Evolutionary conservation across 2,888 invertebrate genomes (phyloP), one percentile per base, ranked within the genome.

Genomic region (Lasioglossum zephyrum): DNA sequence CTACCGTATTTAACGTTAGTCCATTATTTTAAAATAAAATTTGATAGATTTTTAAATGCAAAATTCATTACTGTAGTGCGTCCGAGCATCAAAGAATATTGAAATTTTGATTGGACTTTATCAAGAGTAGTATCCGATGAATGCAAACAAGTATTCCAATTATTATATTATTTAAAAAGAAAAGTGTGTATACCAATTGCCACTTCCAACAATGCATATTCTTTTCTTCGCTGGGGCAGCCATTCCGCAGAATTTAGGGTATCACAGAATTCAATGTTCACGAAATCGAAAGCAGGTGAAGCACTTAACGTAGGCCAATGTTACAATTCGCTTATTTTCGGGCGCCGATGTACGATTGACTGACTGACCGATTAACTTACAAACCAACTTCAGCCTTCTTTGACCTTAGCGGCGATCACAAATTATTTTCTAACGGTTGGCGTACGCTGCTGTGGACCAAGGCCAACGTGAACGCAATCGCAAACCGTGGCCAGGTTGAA

Each of bases 151-250:
- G 39, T 60, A 78, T 47, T 73, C 69, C n/a, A 9, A 57, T 80
- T 39, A 26, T 11, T 41, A 16, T 13, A 8, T 8, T 18, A 72
- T 49, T 53, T 73, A 22, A 8, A 22, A 73, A 47, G 47, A 49
- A 73, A n/a, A 36, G 0, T 72, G 31, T 44, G 83, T 83, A 16
- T 94, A 96, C 96, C 96, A 96, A 92, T 96, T 96, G 84, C 96
- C 96, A 84, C 96, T 96, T 83, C 96, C 96, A 74, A 96, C 95
- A 92, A 96, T 96, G 93, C 96, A 96, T 73, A 96, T 95, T 91
- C 95, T 95, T 90, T 95, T 95, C 90, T 95, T 95, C 39, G 92
- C 77, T 39, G 49, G 44, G 1, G 73, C 60, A 72, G 84, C 39
- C 87, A 87, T 87, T 77, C 74, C 72, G 31, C 26, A 49, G 66